A percentile compares a stretch with the other conserved stretches of the same genome.
Conservation (phyloP, 2,888 invertebrate species). For the Gasteruption jaculator region DNA sequence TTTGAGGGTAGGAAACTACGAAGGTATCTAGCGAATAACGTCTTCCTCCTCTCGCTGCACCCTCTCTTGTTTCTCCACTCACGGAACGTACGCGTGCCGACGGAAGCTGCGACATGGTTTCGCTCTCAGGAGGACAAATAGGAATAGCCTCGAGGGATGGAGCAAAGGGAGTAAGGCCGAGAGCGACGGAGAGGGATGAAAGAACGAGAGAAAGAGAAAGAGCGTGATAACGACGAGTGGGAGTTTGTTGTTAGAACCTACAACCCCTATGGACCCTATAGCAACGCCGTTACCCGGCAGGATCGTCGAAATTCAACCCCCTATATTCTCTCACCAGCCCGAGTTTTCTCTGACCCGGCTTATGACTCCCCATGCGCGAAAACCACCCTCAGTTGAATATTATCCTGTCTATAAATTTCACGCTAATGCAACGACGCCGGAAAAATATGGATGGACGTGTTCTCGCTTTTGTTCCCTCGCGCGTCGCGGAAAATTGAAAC, state of each 20-base stretch:
- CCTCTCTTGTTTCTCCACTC: conserved; percentile 4
- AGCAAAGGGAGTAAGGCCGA: conserved; percentile 21
- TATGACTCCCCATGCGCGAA: no score
- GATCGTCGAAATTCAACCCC: conserved; percentile 23
- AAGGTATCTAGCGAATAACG: conserved; percentile 18
- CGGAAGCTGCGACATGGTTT: conserved; percentile 47
- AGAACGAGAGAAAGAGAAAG: conserved; percentile 23
- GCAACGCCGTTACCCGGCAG: conserved; percentile 11
- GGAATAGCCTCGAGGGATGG: conserved; percentile 36
- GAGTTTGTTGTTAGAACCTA: conserved; percentile 35
- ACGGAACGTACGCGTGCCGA: conserved; percentile 33
- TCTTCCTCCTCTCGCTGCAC: conserved; percentile 7
- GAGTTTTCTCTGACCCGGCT: no score
- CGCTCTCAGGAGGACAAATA: conserved; percentile 49
- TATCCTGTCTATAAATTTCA: no score
- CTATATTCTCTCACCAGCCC: conserved; percentile 16
- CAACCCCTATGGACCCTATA: conserved; percentile 19
- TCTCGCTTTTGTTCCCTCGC: no score
- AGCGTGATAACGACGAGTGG: conserved; percentile 41
- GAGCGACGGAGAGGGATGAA: conserved; percentile 6
- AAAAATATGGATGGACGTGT: no score
- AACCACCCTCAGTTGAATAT: no score
- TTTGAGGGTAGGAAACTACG: no score
- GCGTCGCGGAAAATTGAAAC: no score
- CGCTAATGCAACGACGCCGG: no score